Evolutionary conservation across 2,113 vertebrate species (phyloP), one percentile per base, ranked within the genome.

Genomic region (Zosterops hypoxanthus): DNA sequence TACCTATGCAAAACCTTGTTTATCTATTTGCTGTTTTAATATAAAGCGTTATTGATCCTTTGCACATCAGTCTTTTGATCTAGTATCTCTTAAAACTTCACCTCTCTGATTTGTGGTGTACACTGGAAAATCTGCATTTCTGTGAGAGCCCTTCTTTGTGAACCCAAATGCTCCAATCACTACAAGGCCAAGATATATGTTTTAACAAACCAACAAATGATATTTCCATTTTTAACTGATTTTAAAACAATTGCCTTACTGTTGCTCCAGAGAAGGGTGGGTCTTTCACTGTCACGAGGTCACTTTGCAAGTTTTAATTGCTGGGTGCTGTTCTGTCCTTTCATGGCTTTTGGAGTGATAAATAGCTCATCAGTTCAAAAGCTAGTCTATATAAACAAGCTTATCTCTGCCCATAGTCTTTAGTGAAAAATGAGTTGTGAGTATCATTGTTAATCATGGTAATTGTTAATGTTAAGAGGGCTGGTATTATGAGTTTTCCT

Each of bases 241-340:
- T 96, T 91, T 59, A 75, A 96, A 96, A 88, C 95, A 95, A 94
- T 92, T 93, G 94, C 92, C 60, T 75, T 68, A 49, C 82, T 75
- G 81, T 87, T 97, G 94, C 92, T 90, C 88, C 81, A 33, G 82
- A 75, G 79, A 81, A 97, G 86, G 91, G 94, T 69, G 85, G 97
- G 97, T 98, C 98, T 97, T 98, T 97, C 96, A 94, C 90, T 97
- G 98, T 97, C 98, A 98, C 97, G 99, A 98, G 98, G 99, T 98
- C 98, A 98, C 96, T 94, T 97, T 98, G 98, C 98, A 98, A 98
- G 98, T 99, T 99, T 99, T 99, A 99, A 98, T 99, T 99, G 98
- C 98, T 96, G 98, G 97, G 96, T 97, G 96, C 97, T 97, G 96
- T 95, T 98, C 96, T 93, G 97, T 95, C 89, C 95, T 97, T 97